These are phyloP conservation scores for Eulithis prunata DNA, from an alignment of 2,888 invertebrate genomes.

Conservation along the genomic window DNA sequence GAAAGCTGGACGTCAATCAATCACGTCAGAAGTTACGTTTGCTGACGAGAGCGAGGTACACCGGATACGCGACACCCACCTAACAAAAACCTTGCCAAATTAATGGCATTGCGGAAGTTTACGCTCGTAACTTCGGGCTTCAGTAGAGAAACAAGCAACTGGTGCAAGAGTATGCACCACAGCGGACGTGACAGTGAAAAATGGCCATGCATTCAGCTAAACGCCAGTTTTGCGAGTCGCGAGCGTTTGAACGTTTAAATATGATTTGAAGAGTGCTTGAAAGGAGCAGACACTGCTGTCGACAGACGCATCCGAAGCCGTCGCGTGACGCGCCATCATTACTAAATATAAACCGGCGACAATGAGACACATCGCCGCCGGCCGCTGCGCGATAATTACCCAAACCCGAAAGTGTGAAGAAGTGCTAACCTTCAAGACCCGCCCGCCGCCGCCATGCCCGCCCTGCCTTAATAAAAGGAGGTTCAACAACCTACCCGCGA, in stretches of 20 bases:
- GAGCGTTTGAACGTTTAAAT: slow-evolving; percentile 3
- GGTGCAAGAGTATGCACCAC: too few species aligned
- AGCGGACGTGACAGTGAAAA: too few species aligned
- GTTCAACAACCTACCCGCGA: slow-evolving; percentile 78
- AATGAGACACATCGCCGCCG: slow-evolving; percentile 70
- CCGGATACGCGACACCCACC: slow-evolving; percentile 49
- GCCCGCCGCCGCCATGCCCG: slow-evolving; percentile 42
- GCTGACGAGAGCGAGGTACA: slow-evolving; percentile 41
- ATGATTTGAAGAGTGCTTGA: slow-evolving; percentile 20
- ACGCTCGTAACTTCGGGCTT: slow-evolving; percentile 12
- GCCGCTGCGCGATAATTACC: slow-evolving; percentile 56
- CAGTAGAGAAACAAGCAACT: neutral
- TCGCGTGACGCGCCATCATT: slow-evolving; percentile 59
- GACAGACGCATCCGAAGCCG: slow-evolving; percentile 71
- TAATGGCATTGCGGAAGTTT: slow-evolving; percentile 20
- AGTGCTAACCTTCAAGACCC: slow-evolving; percentile 53
- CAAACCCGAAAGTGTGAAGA: slow-evolving; percentile 62
- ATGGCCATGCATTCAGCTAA: neutral
- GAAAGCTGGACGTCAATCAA: slow-evolving; percentile 44
- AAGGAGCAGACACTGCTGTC: slow-evolving; percentile 46
- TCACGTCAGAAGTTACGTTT: slow-evolving; percentile 37
- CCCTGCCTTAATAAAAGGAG: slow-evolving; percentile 68
- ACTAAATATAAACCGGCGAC: slow-evolving; percentile 70
- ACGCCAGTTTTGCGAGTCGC: neutral
- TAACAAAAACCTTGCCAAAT: slow-evolving; percentile 56